Evolutionary conservation across 2,888 invertebrate genomes (phyloP), one percentile per base, ranked within the genome.

Genomic region (Scaptomyza tumidula): DNA sequence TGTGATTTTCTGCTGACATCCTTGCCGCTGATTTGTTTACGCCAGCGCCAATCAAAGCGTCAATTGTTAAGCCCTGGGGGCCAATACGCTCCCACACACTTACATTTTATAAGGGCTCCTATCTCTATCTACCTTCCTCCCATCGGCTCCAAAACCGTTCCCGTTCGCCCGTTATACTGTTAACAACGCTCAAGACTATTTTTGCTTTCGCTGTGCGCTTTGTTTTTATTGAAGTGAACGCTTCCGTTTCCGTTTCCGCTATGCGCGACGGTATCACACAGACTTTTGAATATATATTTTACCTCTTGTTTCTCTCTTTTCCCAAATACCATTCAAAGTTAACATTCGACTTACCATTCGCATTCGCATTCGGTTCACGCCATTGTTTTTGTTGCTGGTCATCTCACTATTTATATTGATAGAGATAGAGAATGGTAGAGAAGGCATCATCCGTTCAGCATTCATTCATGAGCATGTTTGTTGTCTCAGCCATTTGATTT

Each of bases 181-280:
- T n/a, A n/a, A n/a, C 33, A 39, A 2, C 27, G 19, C 13, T 6
- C 37, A 31, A 13, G 43, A 56, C 66, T 57, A 16, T 41, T 41
- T 39, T 16, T 35, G 49, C 35, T 61, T 60, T 55, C 13, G 24
- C 39, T 56, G 37, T 43, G 31, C 33, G 49, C 64, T 63, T 67
- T 73, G 75, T 76, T 76, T 75, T 83, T 78, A 80, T 71, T 56
- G 71, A 83, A 86, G 80, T 80, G 81, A 81, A 67, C 68, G 68
- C 71, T 88, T 84, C 80, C 84, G 88, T 63, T 83, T 85, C 80
- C 86, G 72, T 53, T 52, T n/a, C n/a, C 35, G 67, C n/a, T n/a
- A n/a, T n/a, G 14, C 66, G 55, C 75, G 46, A 60, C 64, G 44
- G 45, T 64, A 35, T 50, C 11, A 24, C 11, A 14, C 24, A 39